phyloP scores from a whole-genome alignment of 1,140 invertebrate genomes.

The Diploscapter pachys region DNA sequence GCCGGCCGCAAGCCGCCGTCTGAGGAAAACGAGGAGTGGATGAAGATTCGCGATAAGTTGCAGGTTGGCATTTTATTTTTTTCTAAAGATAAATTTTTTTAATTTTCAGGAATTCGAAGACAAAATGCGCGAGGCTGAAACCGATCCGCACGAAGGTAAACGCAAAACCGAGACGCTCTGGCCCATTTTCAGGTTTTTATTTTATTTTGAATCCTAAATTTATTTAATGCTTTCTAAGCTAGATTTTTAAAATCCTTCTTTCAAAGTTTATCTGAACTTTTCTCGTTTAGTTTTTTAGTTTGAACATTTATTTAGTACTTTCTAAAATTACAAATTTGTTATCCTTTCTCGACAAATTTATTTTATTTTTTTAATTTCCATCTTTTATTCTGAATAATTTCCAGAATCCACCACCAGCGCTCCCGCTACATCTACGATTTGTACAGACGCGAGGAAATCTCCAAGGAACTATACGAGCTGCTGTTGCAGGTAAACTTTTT shows the following conservation, averaged over 20 bases:
- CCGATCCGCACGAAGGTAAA: conserved; percentile 97
- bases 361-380: too few relatives aligned
- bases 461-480: conserved; percentile 91
- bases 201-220: background rate
- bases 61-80: too few relatives aligned
- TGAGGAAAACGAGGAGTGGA: too few relatives aligned
- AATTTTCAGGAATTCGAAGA: conserved; percentile 82
- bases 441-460: conserved; percentile 91
- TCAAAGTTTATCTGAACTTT: too few relatives aligned
- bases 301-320: conserved; percentile 5
- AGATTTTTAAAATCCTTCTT: too few relatives aligned
- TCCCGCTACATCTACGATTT: conserved; percentile 95
- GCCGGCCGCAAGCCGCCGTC: too few relatives aligned
- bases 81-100: too few relatives aligned
- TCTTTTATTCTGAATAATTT: conserved; percentile 18
- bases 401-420: conserved; percentile 91
- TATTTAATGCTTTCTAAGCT: too few relatives aligned
- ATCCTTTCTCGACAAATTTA: too few relatives aligned
- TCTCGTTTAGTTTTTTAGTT: background rate
- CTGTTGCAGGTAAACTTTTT: too few relatives aligned
- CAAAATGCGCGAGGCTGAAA: conserved; percentile 98
- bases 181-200: conserved; percentile 80
- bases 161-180: conserved; percentile 94
- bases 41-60: too few relatives aligned
- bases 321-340: too few relatives aligned